Conservation (phyloP, 2,888 invertebrate species). For the Neoitamus cyanurus region DNA sequence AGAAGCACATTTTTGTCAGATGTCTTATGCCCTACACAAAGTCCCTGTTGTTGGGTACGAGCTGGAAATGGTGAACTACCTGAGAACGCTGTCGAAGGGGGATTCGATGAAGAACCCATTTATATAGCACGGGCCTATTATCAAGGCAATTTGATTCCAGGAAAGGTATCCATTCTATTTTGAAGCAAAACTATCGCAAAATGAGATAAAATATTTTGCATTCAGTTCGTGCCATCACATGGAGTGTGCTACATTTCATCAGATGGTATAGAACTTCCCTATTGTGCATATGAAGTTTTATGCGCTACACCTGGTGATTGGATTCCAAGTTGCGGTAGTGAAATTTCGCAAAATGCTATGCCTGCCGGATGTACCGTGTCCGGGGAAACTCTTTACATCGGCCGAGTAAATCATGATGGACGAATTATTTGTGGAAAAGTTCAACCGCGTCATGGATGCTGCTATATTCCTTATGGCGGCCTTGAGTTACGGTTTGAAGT, state of each 20-base stretch:
- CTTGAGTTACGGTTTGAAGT: conserved; percentile 82
- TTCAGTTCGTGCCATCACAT: conserved; percentile 72
- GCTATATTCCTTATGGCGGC: conserved; percentile 88
- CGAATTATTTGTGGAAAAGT: conserved; percentile 84
- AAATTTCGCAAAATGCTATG: conserved; percentile 81
- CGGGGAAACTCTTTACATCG: conserved; percentile 82
- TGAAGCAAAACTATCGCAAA: neutral
- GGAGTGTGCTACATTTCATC: conserved; percentile 78
- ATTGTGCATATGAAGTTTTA: conserved; percentile 76
- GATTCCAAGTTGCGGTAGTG: conserved; percentile 75
- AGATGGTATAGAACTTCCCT: conserved; percentile 80
- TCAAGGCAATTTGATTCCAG: conserved; percentile 81
- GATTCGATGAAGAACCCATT: conserved; percentile 71
- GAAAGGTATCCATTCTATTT: conserved; percentile 69
- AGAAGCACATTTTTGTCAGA: neutral
- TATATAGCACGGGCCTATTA: conserved; percentile 76
- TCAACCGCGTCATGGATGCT: conserved; percentile 82
- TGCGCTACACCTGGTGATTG: conserved; percentile 73
- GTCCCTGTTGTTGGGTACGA: conserved; percentile 70
- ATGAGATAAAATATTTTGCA: neutral
- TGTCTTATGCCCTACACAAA: neutral
- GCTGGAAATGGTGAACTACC: conserved; percentile 74
- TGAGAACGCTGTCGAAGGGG: conserved; percentile 76
- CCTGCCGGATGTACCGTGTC: conserved; percentile 79
- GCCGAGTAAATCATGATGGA: conserved; percentile 81